Evolutionary conservation across 2,888 invertebrate genomes (phyloP), one percentile per base, ranked within the genome.

Genomic region (Andrena camellia): DNA sequence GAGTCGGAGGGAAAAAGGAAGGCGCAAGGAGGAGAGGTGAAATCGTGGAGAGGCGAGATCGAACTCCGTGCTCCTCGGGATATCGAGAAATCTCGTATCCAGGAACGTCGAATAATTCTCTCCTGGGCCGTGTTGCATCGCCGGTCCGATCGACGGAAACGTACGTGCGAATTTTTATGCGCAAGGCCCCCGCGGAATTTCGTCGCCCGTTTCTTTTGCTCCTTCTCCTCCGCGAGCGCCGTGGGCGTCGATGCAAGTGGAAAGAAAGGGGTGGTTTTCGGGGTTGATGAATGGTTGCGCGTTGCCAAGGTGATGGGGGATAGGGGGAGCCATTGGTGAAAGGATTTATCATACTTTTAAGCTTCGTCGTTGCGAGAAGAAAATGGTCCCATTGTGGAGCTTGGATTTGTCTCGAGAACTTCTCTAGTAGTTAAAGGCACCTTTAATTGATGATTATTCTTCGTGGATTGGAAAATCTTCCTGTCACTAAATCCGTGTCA

Each of bases 1-100:
- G 64, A 20, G 23, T 13, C 52, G 29, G 52, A 64, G 63, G 62
- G 62, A 66, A 72, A 71, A 59, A 69, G 48, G 68, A 52, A 71
- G 26, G 48, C 35, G 48, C 60, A 42, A 5, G 68, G 67, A 31
- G 33, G 66, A 35, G 71, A 76, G 75, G 75, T 57, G 78, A 71
- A 84, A 86, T 84, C 78, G 80, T 64, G 77, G 57, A 73, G 71
- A 77, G 71, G 80, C 76, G 85, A 86, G 74, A 85, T 86, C 80
- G 80, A 83, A 80, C 78, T 77, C 62, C 73, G 80, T 50, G 54
- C 48, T 81, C 66, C 73, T 62, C 57, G 71, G 62, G 81, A 79
- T 81, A 84, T 84, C 81, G 74, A 77, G 77, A 82, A 62, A 84
- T 80, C 77, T 86, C 79, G 75, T 69, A 78, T 72, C 60, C 57